Conservation (phyloP, 2,113 vertebrate genomes). For the Pogonocichla stellata region DNA sequence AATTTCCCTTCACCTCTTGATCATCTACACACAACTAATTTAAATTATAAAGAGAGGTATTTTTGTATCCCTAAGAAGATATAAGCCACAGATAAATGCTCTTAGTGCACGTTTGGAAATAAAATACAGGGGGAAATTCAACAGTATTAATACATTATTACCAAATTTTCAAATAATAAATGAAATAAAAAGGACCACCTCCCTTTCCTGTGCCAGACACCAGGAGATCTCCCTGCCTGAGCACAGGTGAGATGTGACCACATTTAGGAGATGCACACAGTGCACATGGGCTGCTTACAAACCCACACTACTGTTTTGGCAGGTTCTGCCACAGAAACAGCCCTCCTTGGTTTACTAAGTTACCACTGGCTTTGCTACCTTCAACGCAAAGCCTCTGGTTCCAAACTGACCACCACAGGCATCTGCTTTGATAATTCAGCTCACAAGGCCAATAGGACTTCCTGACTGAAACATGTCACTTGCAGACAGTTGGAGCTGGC, state of each 20-base stretch:
- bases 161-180: background rate
- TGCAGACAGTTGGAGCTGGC: background rate
- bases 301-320: background rate
- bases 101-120: background rate
- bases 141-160: background rate
- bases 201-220: background rate
- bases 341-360: background rate
- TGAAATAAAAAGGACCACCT: background rate
- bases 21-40: background rate
- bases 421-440: background rate
- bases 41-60: background rate
- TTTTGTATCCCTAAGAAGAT: background rate
- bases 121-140: background rate
- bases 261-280: fast-evolving
- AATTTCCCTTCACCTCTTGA: background rate
- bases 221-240: background rate
- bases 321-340: background rate
- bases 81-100: background rate
- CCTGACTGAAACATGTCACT: fast-evolving
- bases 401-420: background rate
- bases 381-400: background rate
- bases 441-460: background rate
- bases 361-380: background rate
- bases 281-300: background rate
- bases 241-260: background rate